Evolutionary conservation across 2,113 vertebrate genomes (phyloP), one percentile per base, ranked within the genome.

Genomic region (Odocoileus virginianus): DNA sequence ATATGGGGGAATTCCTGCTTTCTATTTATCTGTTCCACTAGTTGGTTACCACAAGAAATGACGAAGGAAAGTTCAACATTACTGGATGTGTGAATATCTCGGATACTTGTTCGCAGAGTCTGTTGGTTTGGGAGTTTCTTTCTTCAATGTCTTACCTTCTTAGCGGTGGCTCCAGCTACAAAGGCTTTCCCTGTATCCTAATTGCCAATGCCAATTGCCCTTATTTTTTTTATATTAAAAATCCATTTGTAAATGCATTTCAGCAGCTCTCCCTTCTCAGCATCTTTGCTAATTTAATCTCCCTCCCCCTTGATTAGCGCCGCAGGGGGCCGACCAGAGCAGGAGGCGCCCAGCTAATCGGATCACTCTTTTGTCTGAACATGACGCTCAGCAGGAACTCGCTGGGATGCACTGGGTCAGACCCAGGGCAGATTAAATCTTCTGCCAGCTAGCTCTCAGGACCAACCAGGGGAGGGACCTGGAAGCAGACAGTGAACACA

Each of bases 141-240:
- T 87, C 93, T 89, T 94, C 33, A 79, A 95, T 92, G 86, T 94
- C 58, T 96, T 87, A 84, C 76, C 71, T 27, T 93, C 89, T 96
- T 94, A 89, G 64, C 60, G 57, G 87, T 57, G 93, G 55, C 74
- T 95, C 60, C 61, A 81, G 86, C 61, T 96, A 87, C 45, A 64
- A 95, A 82, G 40, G 64, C 95, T 89, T 97, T 96, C 96, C 93
- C 95, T 96, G 97, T 52, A 89, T 67, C 58, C 67, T 96, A 93
- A 97, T 96, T 94, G 94, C 87, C 94, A 91, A 52, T 74, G 95
- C 87, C 97, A 96, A 97, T 87, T 93, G 86, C 84, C 91, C 93
- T 95, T 96, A 84, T 79, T 91, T 97, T 97, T 71, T 96, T 97
- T 92, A 91, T 95, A 96, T 95, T 95, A 97, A 95, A 98, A 98